phyloP scores from a whole-genome alignment of 2,113 vertebrate species.

The Hypocryptadius cinnamomeus region DNA sequence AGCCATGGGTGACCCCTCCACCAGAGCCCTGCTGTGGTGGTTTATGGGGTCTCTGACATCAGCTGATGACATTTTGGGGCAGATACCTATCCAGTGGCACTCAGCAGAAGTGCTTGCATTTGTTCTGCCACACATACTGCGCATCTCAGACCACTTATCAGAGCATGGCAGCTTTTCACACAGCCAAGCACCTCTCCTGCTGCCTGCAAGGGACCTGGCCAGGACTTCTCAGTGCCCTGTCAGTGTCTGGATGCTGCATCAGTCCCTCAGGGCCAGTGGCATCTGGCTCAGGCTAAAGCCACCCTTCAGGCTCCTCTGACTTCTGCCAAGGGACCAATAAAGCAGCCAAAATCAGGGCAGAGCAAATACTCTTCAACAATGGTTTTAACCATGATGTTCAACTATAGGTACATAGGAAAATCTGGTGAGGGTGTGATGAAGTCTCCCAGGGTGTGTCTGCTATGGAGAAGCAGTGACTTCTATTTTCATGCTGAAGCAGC shows the following conservation, averaged over 20 bases:
- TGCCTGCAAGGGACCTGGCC: background rate
- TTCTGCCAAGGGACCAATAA: background rate
- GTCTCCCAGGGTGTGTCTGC: background rate
- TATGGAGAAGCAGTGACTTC: background rate
- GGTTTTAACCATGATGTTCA: background rate
- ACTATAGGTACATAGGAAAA: background rate
- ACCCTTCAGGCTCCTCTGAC: background rate
- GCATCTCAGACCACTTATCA: background rate
- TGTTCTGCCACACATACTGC: background rate
- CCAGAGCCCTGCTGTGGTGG: accelerated
- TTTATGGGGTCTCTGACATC: background rate
- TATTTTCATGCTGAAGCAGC: background rate
- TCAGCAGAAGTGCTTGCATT: background rate
- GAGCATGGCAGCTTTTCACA: background rate
- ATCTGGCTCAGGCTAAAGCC: background rate
- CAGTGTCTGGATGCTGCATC: background rate
- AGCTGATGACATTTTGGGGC: background rate
- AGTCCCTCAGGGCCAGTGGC: background rate
- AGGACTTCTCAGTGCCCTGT: background rate
- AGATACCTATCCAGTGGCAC: background rate
- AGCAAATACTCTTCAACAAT: background rate
- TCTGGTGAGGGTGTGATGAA: background rate
- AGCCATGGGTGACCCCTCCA: background rate
- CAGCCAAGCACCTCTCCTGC: accelerated
- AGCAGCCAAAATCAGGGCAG: background rate